phyloP scores from a whole-genome alignment of 2,888 invertebrate genomes.

The Dione vanillae region DNA sequence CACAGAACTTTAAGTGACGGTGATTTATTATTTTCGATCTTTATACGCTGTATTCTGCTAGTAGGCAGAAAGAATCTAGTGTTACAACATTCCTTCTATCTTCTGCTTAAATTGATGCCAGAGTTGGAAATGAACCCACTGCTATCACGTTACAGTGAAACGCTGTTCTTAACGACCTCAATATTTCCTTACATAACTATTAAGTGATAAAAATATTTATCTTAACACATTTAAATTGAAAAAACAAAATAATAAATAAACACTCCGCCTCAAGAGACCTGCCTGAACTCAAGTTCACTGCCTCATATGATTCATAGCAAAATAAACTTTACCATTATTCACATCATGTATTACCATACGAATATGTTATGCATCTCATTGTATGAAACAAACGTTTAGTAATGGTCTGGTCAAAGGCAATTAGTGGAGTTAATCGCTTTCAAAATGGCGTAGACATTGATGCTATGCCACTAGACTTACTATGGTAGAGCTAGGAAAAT shows the following conservation, averaged over 20 bases:
- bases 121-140: no score
- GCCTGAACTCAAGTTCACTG: slow-evolving; percentile 16
- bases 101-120: no score
- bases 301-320: slow-evolving; percentile 32
- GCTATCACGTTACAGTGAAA: no score
- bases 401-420: slow-evolving; percentile 43
- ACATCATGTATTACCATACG: slow-evolving; percentile 45
- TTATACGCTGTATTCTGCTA: no score
- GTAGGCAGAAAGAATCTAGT: no score
- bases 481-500: not conserved
- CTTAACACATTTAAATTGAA: not conserved
- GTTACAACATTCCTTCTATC: no score
- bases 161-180: no score
- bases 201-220: not conserved
- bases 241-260: not conserved
- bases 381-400: slow-evolving; percentile 41
- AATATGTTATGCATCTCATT: slow-evolving; percentile 43
- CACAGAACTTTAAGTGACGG: no score
- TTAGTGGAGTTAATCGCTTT: slow-evolving; percentile 43
- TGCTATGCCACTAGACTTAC: slow-evolving; percentile 17
- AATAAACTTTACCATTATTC: slow-evolving; percentile 23
- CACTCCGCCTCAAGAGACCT: not conserved
- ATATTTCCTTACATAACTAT: no score
- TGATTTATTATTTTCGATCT: no score
- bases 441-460: slow-evolving; percentile 23